These are phyloP conservation scores for Danaus plexippus DNA, from an alignment of 1,140 invertebrate genomes.

Conservation along the genomic window DNA sequence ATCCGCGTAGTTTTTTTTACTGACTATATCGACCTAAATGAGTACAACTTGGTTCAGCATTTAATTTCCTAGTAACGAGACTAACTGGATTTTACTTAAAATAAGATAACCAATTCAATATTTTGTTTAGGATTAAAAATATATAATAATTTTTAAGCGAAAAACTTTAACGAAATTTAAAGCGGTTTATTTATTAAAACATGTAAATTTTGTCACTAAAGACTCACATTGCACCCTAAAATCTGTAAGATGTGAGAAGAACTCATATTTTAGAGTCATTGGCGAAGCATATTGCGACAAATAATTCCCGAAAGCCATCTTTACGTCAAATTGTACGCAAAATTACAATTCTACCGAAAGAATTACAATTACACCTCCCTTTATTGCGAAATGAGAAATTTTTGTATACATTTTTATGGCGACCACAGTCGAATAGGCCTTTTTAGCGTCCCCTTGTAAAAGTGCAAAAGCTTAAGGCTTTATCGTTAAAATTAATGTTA, in stretches of 20 bases:
- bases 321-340: slow-evolving; percentile 46
- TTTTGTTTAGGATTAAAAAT: too few relatives aligned
- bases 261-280: too few relatives aligned
- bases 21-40: slow-evolving; percentile 16
- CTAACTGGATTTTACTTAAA: too few relatives aligned
- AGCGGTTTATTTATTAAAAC: too few relatives aligned
- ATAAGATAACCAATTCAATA: too few relatives aligned
- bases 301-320: slow-evolving; percentile 41
- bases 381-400: slow-evolving; percentile 49
- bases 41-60: neutral
- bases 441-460: slow-evolving; percentile 39
- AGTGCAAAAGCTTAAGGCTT: slow-evolving; percentile 46
- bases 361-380: slow-evolving; percentile 50
- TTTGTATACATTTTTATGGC: slow-evolving; percentile 53
- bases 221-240: too few relatives aligned
- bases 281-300: slow-evolving; percentile 29
- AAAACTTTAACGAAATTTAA: too few relatives aligned
- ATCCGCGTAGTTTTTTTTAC: slow-evolving; percentile 30
- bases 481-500: slow-evolving; percentile 65
- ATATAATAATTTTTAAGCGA: too few relatives aligned
- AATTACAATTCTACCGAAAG: slow-evolving; percentile 46
- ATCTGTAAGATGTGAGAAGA: too few relatives aligned
- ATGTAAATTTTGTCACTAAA: too few relatives aligned
- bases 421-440: slow-evolving; percentile 45
- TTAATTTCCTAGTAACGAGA: too few relatives aligned